Percentiles rank a stretch among this genome's conserved stretches.
These are phyloP conservation scores for Zelostemma sp. DNA, from an alignment of 1,140 invertebrate species.

Conservation along the genomic window DNA sequence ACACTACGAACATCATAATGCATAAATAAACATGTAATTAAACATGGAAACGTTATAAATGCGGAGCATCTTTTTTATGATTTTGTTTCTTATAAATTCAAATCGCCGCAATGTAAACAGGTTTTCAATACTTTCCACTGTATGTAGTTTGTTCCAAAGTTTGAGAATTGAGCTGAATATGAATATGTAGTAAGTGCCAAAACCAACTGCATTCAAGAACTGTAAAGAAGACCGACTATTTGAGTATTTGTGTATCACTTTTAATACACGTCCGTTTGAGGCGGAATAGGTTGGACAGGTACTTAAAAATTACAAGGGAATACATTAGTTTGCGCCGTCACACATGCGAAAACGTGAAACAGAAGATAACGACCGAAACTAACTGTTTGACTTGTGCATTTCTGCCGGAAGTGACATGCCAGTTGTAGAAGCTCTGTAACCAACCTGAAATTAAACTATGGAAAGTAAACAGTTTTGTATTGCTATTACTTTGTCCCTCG, in stretches of 20 bases:
- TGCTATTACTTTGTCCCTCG: constrained; percentile 22
- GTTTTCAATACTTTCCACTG: no score
- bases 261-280: no score
- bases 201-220: no score
- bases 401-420: constrained; percentile 50
- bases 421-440: constrained; percentile 20
- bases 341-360: constrained; percentile 29
- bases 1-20: constrained; percentile 27
- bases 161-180: no score
- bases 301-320: constrained; percentile 44
- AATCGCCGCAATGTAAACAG: no score
- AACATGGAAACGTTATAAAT: constrained; percentile 21
- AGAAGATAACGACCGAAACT: constrained; percentile 61
- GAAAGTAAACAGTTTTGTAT: constrained; percentile 36
- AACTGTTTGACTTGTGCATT: constrained; percentile 68
- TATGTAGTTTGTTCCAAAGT: no score
- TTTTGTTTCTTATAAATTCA: no score
- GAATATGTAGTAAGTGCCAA: no score
- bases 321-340: constrained; percentile 35
- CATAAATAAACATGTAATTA: constrained; percentile 32
- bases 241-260: no score
- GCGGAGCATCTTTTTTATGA: no score
- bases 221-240: no score
- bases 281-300: constrained; percentile 35
- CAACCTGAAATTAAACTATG: constrained; percentile 27